phyloP scores from a whole-genome alignment of 2,797 vertebrate genomes.

The Ptychadena robeensis region DNA sequence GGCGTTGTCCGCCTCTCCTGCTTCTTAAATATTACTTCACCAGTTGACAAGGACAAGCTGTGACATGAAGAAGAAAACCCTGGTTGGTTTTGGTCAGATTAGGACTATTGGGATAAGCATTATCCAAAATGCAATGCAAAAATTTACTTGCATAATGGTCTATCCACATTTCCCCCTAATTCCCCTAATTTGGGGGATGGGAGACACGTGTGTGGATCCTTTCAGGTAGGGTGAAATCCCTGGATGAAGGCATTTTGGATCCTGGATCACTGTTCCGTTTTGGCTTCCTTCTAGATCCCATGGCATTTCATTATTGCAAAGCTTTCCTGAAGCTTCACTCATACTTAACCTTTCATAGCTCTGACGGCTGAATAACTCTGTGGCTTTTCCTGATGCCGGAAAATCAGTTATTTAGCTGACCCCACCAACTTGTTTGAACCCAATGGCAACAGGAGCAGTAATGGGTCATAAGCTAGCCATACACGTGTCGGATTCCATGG shows the following conservation, averaged over 20 bases:
- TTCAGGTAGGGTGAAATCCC: not conserved
- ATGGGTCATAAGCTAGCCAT: not conserved
- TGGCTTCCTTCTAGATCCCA: not conserved
- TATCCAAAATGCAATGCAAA: no score
- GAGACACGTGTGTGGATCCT: no score
- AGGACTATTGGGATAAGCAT: no score
- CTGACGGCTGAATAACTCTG: not conserved
- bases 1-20: no score
- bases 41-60: no score
- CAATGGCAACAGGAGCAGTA: not conserved
- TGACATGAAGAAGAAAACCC: no score
- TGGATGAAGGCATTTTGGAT: not conserved
- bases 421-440: not conserved
- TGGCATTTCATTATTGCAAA: not conserved
- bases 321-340: not conserved
- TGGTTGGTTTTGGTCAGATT: no score
- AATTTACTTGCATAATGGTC: no score
- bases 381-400: not conserved
- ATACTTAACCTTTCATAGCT: not conserved
- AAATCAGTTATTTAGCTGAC: slow-evolving; percentile 4
- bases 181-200: no score
- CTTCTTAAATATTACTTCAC: no score
- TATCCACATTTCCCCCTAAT: no score
- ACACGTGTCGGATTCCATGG: no score
- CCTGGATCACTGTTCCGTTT: not conserved